Evolutionary conservation across 2,888 invertebrate genomes (phyloP), one percentile per base, ranked within the genome.

Genomic region (Parapristionchus giblindavisi): DNA sequence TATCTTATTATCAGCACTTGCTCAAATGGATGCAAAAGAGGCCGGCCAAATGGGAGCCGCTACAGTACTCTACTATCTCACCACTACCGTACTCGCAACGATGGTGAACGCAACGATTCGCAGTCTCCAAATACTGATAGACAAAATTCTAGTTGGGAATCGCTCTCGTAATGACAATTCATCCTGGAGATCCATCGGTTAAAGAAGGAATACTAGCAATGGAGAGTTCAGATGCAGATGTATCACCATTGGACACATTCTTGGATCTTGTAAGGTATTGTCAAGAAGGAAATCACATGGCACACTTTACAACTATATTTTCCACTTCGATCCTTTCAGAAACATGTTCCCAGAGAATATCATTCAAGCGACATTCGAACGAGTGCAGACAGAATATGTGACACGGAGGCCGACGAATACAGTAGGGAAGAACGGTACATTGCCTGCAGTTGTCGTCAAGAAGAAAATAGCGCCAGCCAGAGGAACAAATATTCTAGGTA

Each of bases 331-430:
- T 60, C 32, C 32, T 77, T 83, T 27, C 91, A 94, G 95, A 89
- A 95, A 95, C 89, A 93, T 94, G 88, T 93, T 95, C 87, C 94
- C 95, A n/a, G 94, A 94, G 88, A 95, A 95, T 90, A 92, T 95
- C 81, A 93, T 95, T 87, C 93, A 94, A 90, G 94, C 95, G 27
- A 84, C 88, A 21, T 88, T 89, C 75, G 84, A 85, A 77, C 80
- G 87, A 77, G 85, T 86, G 75, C 85, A 87, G 61, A 88, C 88
- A 3, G 81, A 78, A 24, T 88, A 88, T 68, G 79, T 79, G 40
- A 77, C 78, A 17, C 76, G 76, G 34, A 72, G 38, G 54, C 70
- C 58, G n/a, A 60, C 54, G 29, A 34, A 27, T 48, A 58, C 58
- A 32, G 66, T 61, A 0, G 38, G 40, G 21, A 70, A 56, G 38